phyloP scores from a whole-genome alignment of 2,888 invertebrate species.

The Drosophila mercatorum region DNA sequence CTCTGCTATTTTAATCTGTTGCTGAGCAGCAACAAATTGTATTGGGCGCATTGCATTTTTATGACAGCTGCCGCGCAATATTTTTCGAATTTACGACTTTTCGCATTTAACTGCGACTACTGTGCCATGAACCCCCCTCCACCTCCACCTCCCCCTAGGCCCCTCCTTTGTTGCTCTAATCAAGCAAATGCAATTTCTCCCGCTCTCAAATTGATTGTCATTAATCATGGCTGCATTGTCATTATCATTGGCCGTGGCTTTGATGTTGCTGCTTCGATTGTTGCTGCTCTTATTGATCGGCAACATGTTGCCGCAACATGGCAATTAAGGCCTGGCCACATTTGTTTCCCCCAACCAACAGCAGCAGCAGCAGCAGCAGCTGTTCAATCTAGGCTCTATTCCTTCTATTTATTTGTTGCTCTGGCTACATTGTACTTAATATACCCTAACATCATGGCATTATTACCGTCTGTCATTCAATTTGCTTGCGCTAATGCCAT shows the following conservation, averaged over 20 bases:
- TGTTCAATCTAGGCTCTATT: conserved; percentile 25
- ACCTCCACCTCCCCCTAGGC: not conserved
- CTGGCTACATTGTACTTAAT: conserved; percentile 50
- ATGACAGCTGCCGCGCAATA: conserved; percentile 70
- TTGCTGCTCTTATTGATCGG: conserved; percentile 69
- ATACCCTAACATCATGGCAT: conserved; percentile 48
- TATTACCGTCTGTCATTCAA: conserved; percentile 20
- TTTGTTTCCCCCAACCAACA: conserved; percentile 26
- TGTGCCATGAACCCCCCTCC: not conserved
- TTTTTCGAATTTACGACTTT: conserved; percentile 71
- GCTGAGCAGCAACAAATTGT: conserved; percentile 68
- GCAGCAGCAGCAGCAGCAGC: conserved; percentile 31
- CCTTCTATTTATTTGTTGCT: conserved; percentile 67
- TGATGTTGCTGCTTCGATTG: conserved; percentile 34
- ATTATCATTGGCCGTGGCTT: conserved; percentile 73
- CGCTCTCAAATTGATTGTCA: conserved; percentile 69
- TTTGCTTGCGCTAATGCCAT: conserved; percentile 20
- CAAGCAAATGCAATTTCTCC: conserved; percentile 56
- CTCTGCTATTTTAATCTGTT: conserved; percentile 58
- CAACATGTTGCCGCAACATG: conserved; percentile 79
- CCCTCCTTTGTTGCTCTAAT: conserved; percentile 53
- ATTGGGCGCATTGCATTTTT: conserved; percentile 67
- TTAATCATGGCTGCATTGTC: conserved; percentile 77
- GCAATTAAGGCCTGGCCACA: conserved; percentile 75
- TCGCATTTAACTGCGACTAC: conserved; percentile 44